Evolutionary conservation across 2,797 vertebrate species (phyloP), one percentile per base, ranked within the genome.

Genomic region (Anniella stebbinsi): DNA sequence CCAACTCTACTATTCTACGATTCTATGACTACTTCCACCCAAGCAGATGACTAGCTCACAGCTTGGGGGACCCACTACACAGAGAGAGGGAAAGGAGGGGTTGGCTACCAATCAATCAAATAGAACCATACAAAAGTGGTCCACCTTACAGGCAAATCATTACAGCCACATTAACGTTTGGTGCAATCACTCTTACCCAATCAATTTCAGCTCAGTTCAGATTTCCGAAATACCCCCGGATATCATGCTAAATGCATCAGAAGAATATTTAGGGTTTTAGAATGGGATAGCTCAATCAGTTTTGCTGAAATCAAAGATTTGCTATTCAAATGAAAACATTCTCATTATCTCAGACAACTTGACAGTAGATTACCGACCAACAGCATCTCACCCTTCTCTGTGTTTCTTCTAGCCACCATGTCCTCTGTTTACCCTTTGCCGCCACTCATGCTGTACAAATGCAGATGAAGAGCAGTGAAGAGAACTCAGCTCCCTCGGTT

Each of bases 351-450:
- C 33, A 38, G 54, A 45, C 25, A 88, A 38, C 8, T 72, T 54
- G 70, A 57, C 28, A 72, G 28, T 88, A 80, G 70, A 80, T 80
- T 41, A 54, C 11, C 66, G 30, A 57, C 13, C 28, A 18, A 21
- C 15, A 38, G 28, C 9, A 30, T 67, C 48, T 41, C 28, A 10
- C 45, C 48, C 48, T 60, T 36, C 33, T 9, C 17, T 18, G 33
- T 41, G 23, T 67, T 45, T 66, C 66, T 45, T 17, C 25, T 66
- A 38, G 86, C 76, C 60, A 28, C 66, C 41, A 33, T 66, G 60
- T 77, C 38, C 60, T 73, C 66, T 48, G 76, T 78, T 77, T 87
- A 48, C 72, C 60, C 86, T 77, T 87, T 38, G n/a, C 38, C 45
- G 18, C 57, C 57, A 11, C 33, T 33, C 80, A 21, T 51, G 86